Percentiles rank a stretch among this genome's conserved stretches.
These are phyloP conservation scores for Harpegnathos saltator DNA, from an alignment of 1,140 invertebrate species.

Conservation along the genomic window DNA sequence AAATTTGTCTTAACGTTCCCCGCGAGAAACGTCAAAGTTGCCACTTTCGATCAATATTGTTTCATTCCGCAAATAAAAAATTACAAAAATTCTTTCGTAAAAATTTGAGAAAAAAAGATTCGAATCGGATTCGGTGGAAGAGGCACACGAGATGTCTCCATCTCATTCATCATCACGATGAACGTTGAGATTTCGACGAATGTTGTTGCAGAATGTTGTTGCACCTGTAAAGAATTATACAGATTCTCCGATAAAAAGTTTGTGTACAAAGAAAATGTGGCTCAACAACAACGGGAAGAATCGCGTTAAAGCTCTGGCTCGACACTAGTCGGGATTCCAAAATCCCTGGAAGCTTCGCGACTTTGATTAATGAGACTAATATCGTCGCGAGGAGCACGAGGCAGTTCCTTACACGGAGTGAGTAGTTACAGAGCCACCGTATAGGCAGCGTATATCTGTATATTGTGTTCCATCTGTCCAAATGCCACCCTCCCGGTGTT, in stretches of 20 bases:
- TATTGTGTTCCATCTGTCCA: conserved; percentile 15
- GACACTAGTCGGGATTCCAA: conserved; percentile 13
- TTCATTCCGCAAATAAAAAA: not conserved
- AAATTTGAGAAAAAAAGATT: no score
- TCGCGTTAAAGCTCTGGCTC: not conserved
- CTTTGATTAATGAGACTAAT: conserved; percentile 46
- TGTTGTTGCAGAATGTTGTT: no score
- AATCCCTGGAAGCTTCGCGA: not conserved
- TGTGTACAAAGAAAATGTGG: no score
- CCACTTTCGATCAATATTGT: not conserved
- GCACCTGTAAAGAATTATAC: not conserved
- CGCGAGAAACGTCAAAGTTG: not conserved
- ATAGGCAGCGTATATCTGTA: conserved; percentile 21
- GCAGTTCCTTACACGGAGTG: no score
- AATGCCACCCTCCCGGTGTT: not conserved
- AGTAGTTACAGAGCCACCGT: not conserved
- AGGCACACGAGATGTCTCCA: no score
- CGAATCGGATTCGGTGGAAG: no score
- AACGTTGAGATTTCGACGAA: no score
- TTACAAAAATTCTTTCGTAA: not conserved
- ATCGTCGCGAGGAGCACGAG: not conserved
- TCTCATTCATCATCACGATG: no score
- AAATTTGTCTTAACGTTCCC: not conserved
- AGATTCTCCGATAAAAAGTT: not conserved
- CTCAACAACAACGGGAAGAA: not conserved